phyloP scores from a whole-genome alignment of 1,140 invertebrate species.

The Aphidius gifuensis region DNA sequence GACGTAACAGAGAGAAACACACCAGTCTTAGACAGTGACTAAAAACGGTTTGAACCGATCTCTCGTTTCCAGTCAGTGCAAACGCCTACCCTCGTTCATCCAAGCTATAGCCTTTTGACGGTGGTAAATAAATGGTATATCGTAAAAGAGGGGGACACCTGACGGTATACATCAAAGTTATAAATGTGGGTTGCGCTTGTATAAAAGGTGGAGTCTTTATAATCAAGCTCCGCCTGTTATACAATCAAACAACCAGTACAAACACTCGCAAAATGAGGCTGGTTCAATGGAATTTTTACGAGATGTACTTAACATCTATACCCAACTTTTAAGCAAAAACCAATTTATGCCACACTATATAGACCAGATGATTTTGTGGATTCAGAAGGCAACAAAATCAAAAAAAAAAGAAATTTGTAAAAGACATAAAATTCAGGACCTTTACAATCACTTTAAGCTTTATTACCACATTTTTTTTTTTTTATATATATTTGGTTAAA shows the following conservation, averaged over 20 bases:
- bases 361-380: too few species aligned
- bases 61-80: slow-evolving; percentile 34
- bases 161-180: slow-evolving; percentile 33
- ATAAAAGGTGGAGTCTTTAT: slow-evolving; percentile 13
- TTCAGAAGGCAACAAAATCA: too few species aligned
- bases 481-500: too few species aligned
- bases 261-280: slow-evolving; percentile 48
- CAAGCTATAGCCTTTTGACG: slow-evolving; percentile 1
- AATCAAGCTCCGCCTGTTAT: slow-evolving; percentile 22
- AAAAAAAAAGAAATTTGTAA: too few species aligned
- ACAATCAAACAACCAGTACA: slow-evolving; percentile 15
- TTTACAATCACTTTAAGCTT: too few species aligned
- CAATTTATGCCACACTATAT: too few species aligned
- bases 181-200: slow-evolving; percentile 20
- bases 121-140: slow-evolving; percentile 1
- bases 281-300: slow-evolving; percentile 53
- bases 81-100: slow-evolving; percentile 28
- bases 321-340: slow-evolving; percentile 16
- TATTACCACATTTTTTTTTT: too few species aligned
- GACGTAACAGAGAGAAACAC: slow-evolving; percentile 14
- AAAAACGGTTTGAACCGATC: slow-evolving; percentile 47
- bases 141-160: slow-evolving; percentile 20
- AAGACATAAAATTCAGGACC: too few species aligned
- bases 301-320: slow-evolving; percentile 49
- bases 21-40: slow-evolving; percentile 50